phyloP scores from a whole-genome alignment of 2,888 invertebrate genomes.

The Nycteola revayana region DNA sequence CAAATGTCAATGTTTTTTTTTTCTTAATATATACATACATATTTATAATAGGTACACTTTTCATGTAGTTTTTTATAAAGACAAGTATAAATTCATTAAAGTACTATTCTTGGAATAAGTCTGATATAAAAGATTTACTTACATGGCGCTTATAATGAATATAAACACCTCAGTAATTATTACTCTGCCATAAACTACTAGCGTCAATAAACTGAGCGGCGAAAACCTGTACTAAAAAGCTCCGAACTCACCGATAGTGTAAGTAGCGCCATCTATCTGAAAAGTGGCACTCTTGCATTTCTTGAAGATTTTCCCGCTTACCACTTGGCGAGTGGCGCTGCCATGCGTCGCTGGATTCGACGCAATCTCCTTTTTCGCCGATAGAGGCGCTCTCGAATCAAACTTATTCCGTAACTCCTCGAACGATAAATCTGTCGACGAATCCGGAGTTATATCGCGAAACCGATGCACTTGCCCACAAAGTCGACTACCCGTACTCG shows the following conservation, averaged over 20 bases:
- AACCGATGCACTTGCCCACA: conserved; percentile 66
- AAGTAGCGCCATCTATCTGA: conserved; percentile 92
- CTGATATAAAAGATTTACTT: no score
- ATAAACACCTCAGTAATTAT: no score
- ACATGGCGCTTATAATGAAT: no score
- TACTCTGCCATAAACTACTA: no score
- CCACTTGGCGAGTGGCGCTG: conserved; percentile 74
- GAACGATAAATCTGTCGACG: conserved; percentile 61
- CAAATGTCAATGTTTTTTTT: no score
- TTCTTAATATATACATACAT: no score
- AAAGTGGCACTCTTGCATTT: conserved; percentile 94
- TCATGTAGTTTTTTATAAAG: no score
- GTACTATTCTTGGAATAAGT: no score
- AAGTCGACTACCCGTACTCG: conserved; percentile 46
- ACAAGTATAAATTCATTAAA: no score
- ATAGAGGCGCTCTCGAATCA: conserved; percentile 63
- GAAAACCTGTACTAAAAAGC: conserved; percentile 29
- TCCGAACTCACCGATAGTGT: conserved; percentile 88
- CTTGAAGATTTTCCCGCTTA: conserved; percentile 85
- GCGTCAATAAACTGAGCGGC: conserved; percentile 26
- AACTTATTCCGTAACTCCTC: conserved; percentile 72
- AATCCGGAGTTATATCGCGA: conserved; percentile 56
- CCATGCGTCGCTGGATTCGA: conserved; percentile 74
- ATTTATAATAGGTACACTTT: no score
- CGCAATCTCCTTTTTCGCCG: conserved; percentile 60